Evolutionary conservation across 2,113 vertebrate species (phyloP).

Genomic region (Anarhynchus alexandrinus): DNA sequence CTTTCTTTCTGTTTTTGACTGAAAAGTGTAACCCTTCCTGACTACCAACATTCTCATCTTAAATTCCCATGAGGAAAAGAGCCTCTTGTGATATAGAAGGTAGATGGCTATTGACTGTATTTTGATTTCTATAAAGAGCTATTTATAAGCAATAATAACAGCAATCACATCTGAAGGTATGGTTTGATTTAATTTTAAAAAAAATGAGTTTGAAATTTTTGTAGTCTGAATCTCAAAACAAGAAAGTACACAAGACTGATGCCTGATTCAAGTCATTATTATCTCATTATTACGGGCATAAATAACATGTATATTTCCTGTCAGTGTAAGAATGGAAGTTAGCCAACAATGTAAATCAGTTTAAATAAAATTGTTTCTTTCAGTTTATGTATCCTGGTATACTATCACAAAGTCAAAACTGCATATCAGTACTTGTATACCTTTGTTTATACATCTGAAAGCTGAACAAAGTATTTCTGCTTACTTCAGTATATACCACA

Average conservation of each 20-base stretch:
- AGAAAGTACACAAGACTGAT: background rate
- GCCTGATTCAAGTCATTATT: background rate
- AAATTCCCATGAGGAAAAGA: background rate
- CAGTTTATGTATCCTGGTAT: background rate
- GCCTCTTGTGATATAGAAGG: background rate
- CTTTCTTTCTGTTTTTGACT: background rate
- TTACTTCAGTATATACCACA: background rate
- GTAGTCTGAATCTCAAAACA: background rate
- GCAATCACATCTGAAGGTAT: background rate
- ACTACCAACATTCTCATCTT: background rate
- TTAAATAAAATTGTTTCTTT: background rate
- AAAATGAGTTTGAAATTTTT: background rate
- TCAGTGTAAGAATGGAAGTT: background rate
- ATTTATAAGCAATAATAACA: background rate
- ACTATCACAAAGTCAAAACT: background rate
- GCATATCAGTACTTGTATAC: background rate
- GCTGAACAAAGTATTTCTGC: background rate
- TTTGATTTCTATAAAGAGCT: background rate
- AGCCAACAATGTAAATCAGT: background rate
- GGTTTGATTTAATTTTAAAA: background rate
- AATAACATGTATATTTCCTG: conserved; percentile 3
- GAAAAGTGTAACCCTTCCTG: background rate
- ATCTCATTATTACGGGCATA: background rate
- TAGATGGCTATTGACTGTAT: background rate
- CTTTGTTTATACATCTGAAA: background rate